Conservation (phyloP, 1,140 invertebrate genomes). For the Hylyphantes graminicola region DNA sequence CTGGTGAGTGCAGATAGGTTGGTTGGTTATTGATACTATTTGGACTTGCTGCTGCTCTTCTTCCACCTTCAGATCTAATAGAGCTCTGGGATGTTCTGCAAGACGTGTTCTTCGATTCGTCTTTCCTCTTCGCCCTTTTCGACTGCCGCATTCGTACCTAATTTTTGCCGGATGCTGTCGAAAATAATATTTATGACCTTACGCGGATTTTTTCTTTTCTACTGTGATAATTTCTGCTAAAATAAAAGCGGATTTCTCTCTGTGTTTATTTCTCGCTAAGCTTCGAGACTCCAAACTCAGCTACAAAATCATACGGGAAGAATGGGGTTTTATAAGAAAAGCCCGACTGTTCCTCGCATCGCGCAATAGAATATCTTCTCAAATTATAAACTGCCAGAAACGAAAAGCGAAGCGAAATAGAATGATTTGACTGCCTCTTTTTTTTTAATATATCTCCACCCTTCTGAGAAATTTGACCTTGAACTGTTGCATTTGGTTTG, state of each 20-base stretch:
- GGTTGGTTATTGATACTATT: not conserved
- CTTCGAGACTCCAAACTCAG: conserved; percentile 14
- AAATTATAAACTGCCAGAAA: no score
- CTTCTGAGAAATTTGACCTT: no score
- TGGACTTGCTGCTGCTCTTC: not conserved
- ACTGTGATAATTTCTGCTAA: not conserved
- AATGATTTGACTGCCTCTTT: no score
- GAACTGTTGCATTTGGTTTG: no score
- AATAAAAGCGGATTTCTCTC: not conserved
- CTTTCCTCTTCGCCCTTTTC: conserved; percentile 23
- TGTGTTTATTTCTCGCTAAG: conserved; percentile 12
- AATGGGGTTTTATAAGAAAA: not conserved
- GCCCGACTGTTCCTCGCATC: conserved; percentile 15
- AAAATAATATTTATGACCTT: conserved; percentile 43
- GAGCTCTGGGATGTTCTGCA: conserved; percentile 35
- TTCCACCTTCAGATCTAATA: not conserved
- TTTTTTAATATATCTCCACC: no score
- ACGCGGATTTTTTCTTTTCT: not conserved
- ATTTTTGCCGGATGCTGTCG: conserved; percentile 21
- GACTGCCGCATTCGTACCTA: conserved; percentile 43
- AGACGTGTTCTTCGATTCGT: conserved; percentile 54
- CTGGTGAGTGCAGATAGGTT: not conserved
- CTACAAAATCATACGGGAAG: conserved; percentile 3
- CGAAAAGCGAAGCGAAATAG: no score
- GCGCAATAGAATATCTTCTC: not conserved